Conservation (phyloP, 2,113 vertebrate genomes). For the Nematolebias whitei region DNA sequence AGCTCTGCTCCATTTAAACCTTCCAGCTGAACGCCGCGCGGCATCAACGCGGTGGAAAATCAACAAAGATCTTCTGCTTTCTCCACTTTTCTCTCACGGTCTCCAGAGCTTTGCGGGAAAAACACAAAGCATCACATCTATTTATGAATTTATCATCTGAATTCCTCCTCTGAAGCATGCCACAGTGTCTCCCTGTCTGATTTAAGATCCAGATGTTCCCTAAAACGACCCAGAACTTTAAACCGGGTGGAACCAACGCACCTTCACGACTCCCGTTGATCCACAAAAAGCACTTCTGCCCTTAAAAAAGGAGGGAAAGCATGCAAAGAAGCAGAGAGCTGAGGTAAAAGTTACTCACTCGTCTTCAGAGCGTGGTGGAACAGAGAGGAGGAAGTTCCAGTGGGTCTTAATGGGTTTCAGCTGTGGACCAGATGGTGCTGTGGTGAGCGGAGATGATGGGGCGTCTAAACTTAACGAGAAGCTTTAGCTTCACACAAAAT, state of each 20-base stretch:
- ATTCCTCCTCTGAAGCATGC: slow-evolving; percentile 59
- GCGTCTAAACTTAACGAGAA: slow-evolving; percentile 70
- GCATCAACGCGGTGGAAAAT: slow-evolving; percentile 49
- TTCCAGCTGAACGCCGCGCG: background rate
- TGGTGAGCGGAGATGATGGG: slow-evolving; percentile 62
- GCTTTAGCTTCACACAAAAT: slow-evolving; percentile 66
- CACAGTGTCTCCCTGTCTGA: slow-evolving; percentile 32
- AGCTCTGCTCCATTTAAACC: no score
- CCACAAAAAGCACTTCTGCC: slow-evolving; percentile 30
- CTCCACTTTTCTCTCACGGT: slow-evolving; percentile 44
- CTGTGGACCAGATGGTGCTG: slow-evolving; percentile 81
- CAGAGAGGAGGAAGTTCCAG: slow-evolving; percentile 76
- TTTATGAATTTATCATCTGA: slow-evolving; percentile 55
- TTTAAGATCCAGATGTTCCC: slow-evolving; percentile 43
- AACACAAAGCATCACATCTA: slow-evolving; percentile 45
- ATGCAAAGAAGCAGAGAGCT: slow-evolving; percentile 54
- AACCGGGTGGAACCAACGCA: slow-evolving; percentile 35
- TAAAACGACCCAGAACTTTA: slow-evolving; percentile 24
- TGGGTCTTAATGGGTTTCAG: slow-evolving; percentile 81
- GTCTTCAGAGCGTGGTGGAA: slow-evolving; percentile 64
- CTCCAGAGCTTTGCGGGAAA: slow-evolving; percentile 19
- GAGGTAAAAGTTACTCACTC: slow-evolving; percentile 69
- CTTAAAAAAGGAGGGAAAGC: slow-evolving; percentile 39
- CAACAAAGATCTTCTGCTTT: slow-evolving; percentile 71
- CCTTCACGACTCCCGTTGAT: slow-evolving; percentile 37